Percentiles rank a stretch among this genome's conserved stretches.
Evolutionary conservation across 2,888 invertebrate species (phyloP).

Genomic region (Eristalis tenax): DNA sequence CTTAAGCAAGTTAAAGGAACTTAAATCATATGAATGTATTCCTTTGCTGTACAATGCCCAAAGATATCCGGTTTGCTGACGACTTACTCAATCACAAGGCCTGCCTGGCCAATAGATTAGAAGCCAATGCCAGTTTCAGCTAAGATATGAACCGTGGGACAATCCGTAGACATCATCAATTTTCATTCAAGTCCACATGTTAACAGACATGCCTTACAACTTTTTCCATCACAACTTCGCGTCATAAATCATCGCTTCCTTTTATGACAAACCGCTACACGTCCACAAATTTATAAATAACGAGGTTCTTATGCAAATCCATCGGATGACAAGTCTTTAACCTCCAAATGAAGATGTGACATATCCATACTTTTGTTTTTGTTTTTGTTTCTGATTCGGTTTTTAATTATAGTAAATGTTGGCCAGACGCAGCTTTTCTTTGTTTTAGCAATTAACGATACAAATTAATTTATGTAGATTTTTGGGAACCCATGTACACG

Average conservation of each 20-base stretch:
- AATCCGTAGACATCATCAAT: conserved; percentile 13
- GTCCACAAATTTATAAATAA: conserved; percentile 22
- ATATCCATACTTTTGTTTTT: background rate
- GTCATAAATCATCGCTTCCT: conserved; percentile 39
- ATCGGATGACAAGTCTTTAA: conserved; percentile 22
- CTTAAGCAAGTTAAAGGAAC: background rate
- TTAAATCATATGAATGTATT: background rate
- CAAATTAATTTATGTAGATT: conserved; percentile 18
- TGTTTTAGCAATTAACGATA: conserved; percentile 42
- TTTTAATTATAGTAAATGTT: conserved; percentile 26
- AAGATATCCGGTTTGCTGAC: conserved; percentile 1
- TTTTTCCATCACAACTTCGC: background rate
- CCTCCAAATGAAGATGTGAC: conserved; percentile 38
- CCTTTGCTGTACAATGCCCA: background rate
- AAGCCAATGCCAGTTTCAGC: background rate
- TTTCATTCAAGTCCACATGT: conserved; percentile 19
- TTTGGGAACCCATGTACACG: conserved; percentile 6
- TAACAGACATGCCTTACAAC: conserved; percentile 15
- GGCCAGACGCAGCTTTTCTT: conserved; percentile 5
- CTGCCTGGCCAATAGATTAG: background rate
- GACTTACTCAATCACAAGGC: background rate
- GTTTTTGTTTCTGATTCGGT: background rate
- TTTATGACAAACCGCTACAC: conserved; percentile 32
- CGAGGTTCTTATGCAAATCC: conserved; percentile 41
- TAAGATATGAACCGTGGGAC: conserved; percentile 2